Conservation (phyloP, 1,140 invertebrate species). For the Acromyrmex charruanus region DNA sequence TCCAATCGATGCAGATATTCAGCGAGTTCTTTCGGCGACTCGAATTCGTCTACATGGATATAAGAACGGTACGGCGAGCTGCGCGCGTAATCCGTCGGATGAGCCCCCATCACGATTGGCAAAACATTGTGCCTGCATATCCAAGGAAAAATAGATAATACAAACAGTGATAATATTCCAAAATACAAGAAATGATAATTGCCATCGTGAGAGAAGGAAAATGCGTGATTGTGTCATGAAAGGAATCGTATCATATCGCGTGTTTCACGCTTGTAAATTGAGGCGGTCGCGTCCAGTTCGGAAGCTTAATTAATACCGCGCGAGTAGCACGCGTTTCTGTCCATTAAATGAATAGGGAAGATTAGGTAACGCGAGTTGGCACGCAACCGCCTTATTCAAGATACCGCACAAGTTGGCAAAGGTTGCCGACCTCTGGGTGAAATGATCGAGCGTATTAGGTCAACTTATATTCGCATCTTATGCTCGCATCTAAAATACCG, state of each 20-base stretch:
- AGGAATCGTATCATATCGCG: background rate
- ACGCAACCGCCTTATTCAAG: constrained; percentile 36
- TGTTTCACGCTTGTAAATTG: background rate
- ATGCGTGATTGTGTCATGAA: too few relatives aligned
- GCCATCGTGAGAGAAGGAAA: background rate
- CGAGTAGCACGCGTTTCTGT: background rate
- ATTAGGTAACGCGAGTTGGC: constrained; percentile 51
- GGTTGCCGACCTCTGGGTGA: constrained; percentile 28
- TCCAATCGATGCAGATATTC: constrained; percentile 95
- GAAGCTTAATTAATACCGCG: constrained; percentile 23
- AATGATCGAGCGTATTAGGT: constrained; percentile 38
- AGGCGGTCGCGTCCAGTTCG: too few relatives aligned
- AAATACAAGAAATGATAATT: constrained; percentile 37
- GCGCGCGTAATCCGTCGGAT: constrained; percentile 95
- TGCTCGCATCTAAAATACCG: constrained; percentile 3
- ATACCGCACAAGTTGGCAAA: constrained; percentile 25
- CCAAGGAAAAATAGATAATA: constrained; percentile 15
- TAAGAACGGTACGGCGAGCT: constrained; percentile 95
- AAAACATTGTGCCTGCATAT: constrained; percentile 93
- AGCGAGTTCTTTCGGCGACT: constrained; percentile 93
- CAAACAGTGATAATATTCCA: background rate
- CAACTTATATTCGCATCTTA: background rate
- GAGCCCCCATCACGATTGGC: constrained; percentile 98
- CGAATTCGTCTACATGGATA: constrained; percentile 98
- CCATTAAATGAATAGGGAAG: background rate